Base-by-base conservation (phyloP, 2,113 vertebrate genomes). In the Lophura nycthemera region DNA sequence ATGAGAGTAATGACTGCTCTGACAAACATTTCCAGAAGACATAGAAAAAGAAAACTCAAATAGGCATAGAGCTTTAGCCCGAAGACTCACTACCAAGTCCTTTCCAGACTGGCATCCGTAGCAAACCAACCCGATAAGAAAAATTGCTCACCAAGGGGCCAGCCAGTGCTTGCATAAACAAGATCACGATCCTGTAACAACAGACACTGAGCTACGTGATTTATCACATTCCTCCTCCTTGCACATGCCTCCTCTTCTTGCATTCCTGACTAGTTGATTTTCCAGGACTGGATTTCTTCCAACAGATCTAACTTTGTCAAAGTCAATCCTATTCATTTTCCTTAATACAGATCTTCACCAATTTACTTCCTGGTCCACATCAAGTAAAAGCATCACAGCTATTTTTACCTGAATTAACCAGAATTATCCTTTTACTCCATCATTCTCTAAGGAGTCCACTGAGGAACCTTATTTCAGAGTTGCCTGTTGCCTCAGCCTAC, bases 21-120 rank as follows among this genome's bases (percentile, higher is more conserved):
- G 18, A 72, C 6, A 69, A 47, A 69, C 0, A 3, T 14, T 1
- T 50, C 43, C 25, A 43, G 8, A 83, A 83, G 30, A 59, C 5
- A 13, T 2, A 6, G 34, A 91, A 81, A 16, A 61, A 48, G 10
- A 2, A 77, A 59, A 63, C 7, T 38, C 48, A 4, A 1, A 10
- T 27, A 86, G 22, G 2, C 20, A 6, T 0, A 1, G 22, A 36
- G 38, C 8, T 25, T 4, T n/a, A 73, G 17, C 14, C 52, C 34
- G 42, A 19, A 20, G 13, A 30, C 30, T 77, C 22, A 42, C 3
- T 10, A 71, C 10, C 6, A 82, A 74, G n/a, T 4, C 40, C n/a
- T 77, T 71, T 63, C 50, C 42, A 74, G 56, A 73, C 21, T 25
- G 22, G 54, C 6, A 71, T 16, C 22, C 32, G 10, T 8, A 56